Base-by-base conservation (phyloP, 2,113 vertebrate species). In the Xenotilapia flavipinnis region DNA sequence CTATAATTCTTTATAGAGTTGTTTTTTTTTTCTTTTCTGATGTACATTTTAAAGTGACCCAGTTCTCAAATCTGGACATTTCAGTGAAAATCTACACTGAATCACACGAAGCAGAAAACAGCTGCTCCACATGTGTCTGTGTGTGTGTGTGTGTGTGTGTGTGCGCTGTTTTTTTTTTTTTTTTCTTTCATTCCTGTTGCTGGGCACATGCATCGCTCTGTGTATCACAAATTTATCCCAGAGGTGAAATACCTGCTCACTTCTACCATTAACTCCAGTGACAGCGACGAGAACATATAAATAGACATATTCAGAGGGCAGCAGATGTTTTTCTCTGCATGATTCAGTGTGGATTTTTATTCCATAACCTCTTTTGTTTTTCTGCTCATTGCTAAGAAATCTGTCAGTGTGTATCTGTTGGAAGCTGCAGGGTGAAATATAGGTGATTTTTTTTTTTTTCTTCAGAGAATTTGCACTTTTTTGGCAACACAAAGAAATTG, bases 391-490 rank as follows among this genome's bases (percentile, higher is more conserved):
- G 87, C 65, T 26, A 90, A 88, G 83, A 86, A 82, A 86, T 93
- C 87, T 89, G 81, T 93, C 86, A 56, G 87, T 95, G 89, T 83
- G 75, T 89, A 84, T 93, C 85, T 95, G 86, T 94, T 93, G 90
- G 70, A 94, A 94, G 92, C 93, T 95, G 92, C 84, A 88, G 92
- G 95, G 86, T 85, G 38, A 28, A 17, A n/a, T 89, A 81, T 90
- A 47, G 81, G 89, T 88, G 92, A 88, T 93, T 91, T 65, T 6
- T 62, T 89, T 45, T 92, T 62, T 92, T 84, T 60, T 56, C 33
- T 88, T 90, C 87, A 91, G 93, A 95, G 92, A 95, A 96, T 96
- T 97, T 96, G 96, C 96, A 97, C 96, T 97, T 97, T 94, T 96
- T 96, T 56, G 95, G 94, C 87, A 88, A 95, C 83, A 89, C 95